A percentile compares a stretch with the other conserved stretches of the same genome.
phyloP scores from a whole-genome alignment of 2,888 invertebrate genomes.

The Tethea ocularis region DNA sequence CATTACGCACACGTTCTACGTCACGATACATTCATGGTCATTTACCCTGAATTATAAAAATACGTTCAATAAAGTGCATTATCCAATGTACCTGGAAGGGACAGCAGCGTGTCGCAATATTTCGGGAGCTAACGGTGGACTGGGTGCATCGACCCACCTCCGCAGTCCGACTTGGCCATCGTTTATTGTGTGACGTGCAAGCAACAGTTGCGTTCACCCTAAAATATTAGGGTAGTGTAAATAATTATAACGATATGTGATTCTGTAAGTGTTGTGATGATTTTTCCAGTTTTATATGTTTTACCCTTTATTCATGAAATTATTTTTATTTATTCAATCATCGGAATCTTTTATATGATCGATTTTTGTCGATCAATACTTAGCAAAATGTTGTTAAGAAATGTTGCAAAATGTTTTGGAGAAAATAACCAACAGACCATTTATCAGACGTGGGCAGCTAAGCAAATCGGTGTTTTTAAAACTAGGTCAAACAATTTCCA shows the following conservation, averaged over 20 bases:
- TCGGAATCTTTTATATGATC: too few species aligned
- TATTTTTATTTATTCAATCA: too few species aligned
- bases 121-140: slow-evolving; percentile 77
- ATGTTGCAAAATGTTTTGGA: too few species aligned
- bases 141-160: slow-evolving; percentile 65
- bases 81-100: background rate
- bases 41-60: slow-evolving; percentile 3
- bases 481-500: too few species aligned
- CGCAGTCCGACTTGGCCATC: slow-evolving; percentile 58
- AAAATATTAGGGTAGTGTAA: slow-evolving; percentile 9
- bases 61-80: slow-evolving; percentile 1
- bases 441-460: too few species aligned
- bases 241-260: slow-evolving; percentile 43
- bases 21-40: background rate
- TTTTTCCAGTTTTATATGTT: too few species aligned
- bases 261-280: slow-evolving; percentile 16
- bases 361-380: too few species aligned
- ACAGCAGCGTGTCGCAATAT: slow-evolving; percentile 67
- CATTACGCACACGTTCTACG: background rate
- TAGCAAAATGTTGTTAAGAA: too few species aligned
- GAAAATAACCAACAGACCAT: too few species aligned
- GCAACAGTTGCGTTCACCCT: slow-evolving; percentile 31
- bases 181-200: slow-evolving; percentile 61
- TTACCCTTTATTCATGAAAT: too few species aligned
- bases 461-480: too few species aligned